Conservation (phyloP, 2,888 invertebrate species). For the Tortricodes alternella region DNA sequence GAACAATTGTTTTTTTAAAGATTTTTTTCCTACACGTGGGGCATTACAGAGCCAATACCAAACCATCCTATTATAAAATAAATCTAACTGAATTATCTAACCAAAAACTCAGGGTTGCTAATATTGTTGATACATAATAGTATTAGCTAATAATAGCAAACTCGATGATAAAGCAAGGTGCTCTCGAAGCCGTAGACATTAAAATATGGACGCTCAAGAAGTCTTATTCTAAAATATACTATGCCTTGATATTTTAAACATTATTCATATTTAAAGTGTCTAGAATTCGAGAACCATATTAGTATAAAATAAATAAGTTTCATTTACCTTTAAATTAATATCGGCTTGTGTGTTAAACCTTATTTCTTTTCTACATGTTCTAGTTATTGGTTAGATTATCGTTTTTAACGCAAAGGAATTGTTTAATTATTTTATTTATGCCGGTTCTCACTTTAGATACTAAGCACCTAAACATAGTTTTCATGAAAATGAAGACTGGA, state of each 20-base stretch:
- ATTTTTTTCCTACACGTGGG: constrained; percentile 38
- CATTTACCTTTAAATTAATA: not conserved
- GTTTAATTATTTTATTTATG: no score
- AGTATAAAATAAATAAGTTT: not conserved
- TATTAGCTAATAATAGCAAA: no score
- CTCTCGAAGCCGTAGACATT: constrained; percentile 8
- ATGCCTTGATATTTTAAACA: not conserved
- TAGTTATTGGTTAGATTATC: no score
- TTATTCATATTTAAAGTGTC: not conserved
- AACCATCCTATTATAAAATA: constrained; percentile 44
- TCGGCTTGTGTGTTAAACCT: no score
- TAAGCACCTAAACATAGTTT: no score
- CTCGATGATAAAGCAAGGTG: no score
- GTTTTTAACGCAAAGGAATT: no score
- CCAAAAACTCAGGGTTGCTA: no score
- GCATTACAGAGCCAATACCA: constrained; percentile 46
- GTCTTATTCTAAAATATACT: not conserved
- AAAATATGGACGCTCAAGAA: not conserved
- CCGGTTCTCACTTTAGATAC: no score
- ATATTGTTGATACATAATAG: no score
- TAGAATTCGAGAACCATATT: constrained; percentile 1
- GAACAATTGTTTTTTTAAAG: constrained; percentile 44
- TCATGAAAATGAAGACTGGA: no score
- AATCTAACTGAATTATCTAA: constrained; percentile 34
- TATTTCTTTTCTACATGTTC: no score